phyloP scores from a whole-genome alignment of 2,113 vertebrate species.

The Agelaius tricolor region DNA sequence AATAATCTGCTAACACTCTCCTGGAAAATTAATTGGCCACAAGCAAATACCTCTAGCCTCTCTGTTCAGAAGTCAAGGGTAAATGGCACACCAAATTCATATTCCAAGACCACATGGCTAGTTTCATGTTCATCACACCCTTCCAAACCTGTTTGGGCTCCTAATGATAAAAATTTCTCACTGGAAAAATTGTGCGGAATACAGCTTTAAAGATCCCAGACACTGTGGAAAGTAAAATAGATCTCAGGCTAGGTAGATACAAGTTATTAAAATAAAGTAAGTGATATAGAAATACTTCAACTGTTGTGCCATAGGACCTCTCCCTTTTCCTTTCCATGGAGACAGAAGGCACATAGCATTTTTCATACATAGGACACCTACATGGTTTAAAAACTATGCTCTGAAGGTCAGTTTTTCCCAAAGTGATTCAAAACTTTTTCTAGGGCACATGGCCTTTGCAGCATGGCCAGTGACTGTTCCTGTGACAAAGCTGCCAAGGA shows the following conservation, averaged over 20 bases:
- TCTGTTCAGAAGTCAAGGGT: not conserved
- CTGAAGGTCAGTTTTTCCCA: not conserved
- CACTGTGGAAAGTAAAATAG: not conserved
- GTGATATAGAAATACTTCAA: not conserved
- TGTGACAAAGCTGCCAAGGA: accelerated
- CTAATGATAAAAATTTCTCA: not conserved
- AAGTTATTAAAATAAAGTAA: not conserved
- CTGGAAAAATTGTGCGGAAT: not conserved
- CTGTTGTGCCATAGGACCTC: not conserved
- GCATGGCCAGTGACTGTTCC: not conserved
- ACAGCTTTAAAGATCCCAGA: not conserved
- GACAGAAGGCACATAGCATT: not conserved
- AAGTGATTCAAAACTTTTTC: not conserved
- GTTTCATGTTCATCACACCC: not conserved
- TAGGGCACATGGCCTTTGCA: not conserved
- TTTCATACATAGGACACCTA: not conserved
- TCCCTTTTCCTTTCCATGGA: not conserved
- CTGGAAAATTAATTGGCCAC: not conserved
- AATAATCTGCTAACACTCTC: not conserved
- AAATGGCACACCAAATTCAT: not conserved
- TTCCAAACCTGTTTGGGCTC: not conserved
- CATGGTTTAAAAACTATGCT: not conserved
- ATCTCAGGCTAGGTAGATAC: not conserved
- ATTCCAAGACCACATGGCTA: not conserved
- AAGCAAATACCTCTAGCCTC: not conserved